Evolutionary conservation across 2,113 vertebrate genomes (phyloP).

Genomic region (Labeo catla): DNA sequence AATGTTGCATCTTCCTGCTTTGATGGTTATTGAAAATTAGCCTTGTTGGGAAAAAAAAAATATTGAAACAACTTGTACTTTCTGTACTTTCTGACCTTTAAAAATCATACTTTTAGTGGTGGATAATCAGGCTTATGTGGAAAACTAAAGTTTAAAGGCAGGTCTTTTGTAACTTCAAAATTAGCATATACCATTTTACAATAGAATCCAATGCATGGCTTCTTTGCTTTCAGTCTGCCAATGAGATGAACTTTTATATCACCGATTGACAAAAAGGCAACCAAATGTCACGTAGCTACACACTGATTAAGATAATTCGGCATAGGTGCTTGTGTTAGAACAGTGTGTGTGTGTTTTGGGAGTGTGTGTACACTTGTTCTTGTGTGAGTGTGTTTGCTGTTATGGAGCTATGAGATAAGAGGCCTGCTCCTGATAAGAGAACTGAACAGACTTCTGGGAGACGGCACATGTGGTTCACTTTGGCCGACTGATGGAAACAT

Average conservation of each 20-base stretch:
- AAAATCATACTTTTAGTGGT: not conserved
- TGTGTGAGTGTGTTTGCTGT: conserved; percentile 35
- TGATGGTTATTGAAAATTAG: not conserved
- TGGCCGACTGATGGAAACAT: conserved; percentile 55
- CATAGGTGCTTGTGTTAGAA: conserved; percentile 44
- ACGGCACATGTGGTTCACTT: conserved; percentile 56
- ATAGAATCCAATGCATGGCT: not conserved
- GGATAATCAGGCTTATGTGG: not conserved
- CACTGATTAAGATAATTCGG: conserved; percentile 64
- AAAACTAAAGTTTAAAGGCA: not conserved
- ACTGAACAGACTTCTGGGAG: conserved; percentile 59
- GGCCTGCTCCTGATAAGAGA: conserved; percentile 67
- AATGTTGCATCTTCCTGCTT: not conserved
- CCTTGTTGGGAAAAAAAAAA: not conserved
- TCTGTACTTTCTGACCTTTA: not conserved
- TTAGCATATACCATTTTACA: conserved; percentile 4
- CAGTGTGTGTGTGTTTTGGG: conserved; percentile 49
- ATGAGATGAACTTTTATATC: conserved; percentile 55
- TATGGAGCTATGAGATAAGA: conserved; percentile 65
- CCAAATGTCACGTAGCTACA: conserved; percentile 61
- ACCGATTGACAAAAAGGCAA: conserved; percentile 43
- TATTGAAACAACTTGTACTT: not conserved
- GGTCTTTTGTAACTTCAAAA: not conserved
- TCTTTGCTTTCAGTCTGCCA: not conserved
- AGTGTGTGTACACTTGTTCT: conserved; percentile 49